Base-by-base conservation (phyloP, 1,140 invertebrate genomes). In the Ceratitis capitata region DNA sequence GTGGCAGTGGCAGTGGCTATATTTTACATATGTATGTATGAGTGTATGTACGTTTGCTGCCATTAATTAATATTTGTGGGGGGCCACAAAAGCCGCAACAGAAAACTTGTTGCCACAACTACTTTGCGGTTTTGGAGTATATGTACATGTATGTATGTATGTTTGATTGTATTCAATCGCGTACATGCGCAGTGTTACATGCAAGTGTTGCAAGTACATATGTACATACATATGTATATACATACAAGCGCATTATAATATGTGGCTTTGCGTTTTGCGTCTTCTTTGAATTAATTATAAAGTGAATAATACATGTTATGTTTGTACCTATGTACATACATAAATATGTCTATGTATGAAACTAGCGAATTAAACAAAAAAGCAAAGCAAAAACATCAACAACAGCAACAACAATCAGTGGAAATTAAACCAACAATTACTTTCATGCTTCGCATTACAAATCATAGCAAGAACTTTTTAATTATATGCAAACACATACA, bases 1-100 rank as follows among this genome's bases (percentile, higher is more conserved):
- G 61, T 39, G n/a, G n/a, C n/a, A n/a, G n/a, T n/a, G n/a, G n/a
- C n/a, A n/a, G n/a, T n/a, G n/a, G n/a, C n/a, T 29, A 61, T 26
- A 26, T 56, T 10, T 19, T 19, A n/a, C 19, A 56, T 19, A 19
- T n/a, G 19, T 61, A 26, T 61, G 26, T 61, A 26, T 61, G n/a
- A 26, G 12, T 23, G 26, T 61, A 61, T 2, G 5, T 29, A 23
- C 5, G 12, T 61, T 7, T 61, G 23, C 56, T 29, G 69, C 39
- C 39, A 78, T 78, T 78, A 78, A 78, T 78, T 78, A 69, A 69
- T 69, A 69, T 69, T 78, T 78, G 69, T 78, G 69, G 69, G 69
- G 69, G 69, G 69, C 69, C 69, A 78, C 69, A 78, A 78, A 19
- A 78, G 23, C 69, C 69, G 39, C 69, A 78, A 42, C 69, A 78